Base-by-base conservation (phyloP, 2,888 invertebrate genomes). In the Yponomeuta evonymella region DNA sequence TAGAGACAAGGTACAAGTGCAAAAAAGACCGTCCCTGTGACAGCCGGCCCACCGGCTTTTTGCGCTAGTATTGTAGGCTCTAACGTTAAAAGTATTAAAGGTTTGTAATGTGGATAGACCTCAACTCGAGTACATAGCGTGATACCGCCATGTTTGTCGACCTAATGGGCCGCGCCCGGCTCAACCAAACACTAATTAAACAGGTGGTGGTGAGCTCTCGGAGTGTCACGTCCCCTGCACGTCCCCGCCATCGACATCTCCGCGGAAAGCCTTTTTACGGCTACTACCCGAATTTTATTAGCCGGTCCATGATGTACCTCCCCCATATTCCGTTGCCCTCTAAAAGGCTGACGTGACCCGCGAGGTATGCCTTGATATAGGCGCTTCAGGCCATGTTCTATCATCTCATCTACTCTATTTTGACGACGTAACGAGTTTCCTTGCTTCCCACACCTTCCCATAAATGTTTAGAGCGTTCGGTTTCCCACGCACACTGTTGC, bases 131-230 rank as follows among this genome's bases (percentile, higher is more conserved):
- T 58, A 58, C 15, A 15, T 74, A 80, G 75, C 83, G 81, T 81
- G 80, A 81, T 78, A 73, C 73, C 76, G 76, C 77, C 76, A 75
- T 89, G 89, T 90, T 90, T 89, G 83, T 79, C 77, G 80, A 84
- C 76, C 83, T 89, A 90, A 90, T 90, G 89, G 89, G 79, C 82
- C 86, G 79, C 86, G 79, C 89, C 88, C 78, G 79, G 75, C 73
- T 72, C 69, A 75, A 23, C 64, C 69, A 29, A 58, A 43, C 63
- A 11, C 83, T 83, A 83, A 86, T 85, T 85, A 83, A 83, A 78
- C 81, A 79, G 12, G 67, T 67, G 67, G 48, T 11, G 30, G 64
- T 64, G 65, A n/a, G 29, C 11, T 29, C 65, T 65, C 65, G 5
- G 65, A 23, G 12, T 65, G 33, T 65, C 65, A 65, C 33, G 63